phyloP scores from a whole-genome alignment of 2,797 vertebrate species.

The Pipistrellus nathusii region DNA sequence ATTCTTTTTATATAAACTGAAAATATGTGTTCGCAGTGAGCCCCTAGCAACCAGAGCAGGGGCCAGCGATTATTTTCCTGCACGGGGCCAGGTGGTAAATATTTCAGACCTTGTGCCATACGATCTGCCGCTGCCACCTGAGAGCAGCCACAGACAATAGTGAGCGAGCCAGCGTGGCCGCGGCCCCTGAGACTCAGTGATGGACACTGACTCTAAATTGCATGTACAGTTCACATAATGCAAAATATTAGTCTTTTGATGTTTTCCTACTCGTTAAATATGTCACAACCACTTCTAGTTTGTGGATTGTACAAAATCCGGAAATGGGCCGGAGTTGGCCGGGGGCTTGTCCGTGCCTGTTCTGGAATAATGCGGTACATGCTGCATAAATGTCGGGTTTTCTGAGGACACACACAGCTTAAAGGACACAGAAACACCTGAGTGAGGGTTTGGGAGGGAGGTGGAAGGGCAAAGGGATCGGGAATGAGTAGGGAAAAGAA shows the following conservation, averaged over 20 bases:
- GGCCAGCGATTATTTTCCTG: not conserved
- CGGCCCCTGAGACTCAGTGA: too few species aligned
- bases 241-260: not conserved
- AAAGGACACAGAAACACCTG: not conserved
- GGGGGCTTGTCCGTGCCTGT: too few species aligned
- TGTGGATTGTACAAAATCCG: not conserved
- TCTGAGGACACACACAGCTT: not conserved
- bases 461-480: not conserved
- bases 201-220: not conserved
- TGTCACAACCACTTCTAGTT: not conserved
- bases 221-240: not conserved
- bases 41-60: not conserved
- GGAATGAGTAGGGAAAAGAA: not conserved
- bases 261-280: not conserved
- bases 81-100: not conserved
- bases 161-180: fast-evolving
- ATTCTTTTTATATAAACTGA: not conserved
- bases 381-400: not conserved
- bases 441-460: not conserved
- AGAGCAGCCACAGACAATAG: not conserved
- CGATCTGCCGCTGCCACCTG: not conserved
- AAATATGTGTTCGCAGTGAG: not conserved
- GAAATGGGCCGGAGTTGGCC: not conserved
- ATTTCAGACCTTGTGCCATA: not conserved
- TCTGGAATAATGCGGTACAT: not conserved